phyloP scores from a whole-genome alignment of 1,140 invertebrate genomes.

The Heliconius congener region DNA sequence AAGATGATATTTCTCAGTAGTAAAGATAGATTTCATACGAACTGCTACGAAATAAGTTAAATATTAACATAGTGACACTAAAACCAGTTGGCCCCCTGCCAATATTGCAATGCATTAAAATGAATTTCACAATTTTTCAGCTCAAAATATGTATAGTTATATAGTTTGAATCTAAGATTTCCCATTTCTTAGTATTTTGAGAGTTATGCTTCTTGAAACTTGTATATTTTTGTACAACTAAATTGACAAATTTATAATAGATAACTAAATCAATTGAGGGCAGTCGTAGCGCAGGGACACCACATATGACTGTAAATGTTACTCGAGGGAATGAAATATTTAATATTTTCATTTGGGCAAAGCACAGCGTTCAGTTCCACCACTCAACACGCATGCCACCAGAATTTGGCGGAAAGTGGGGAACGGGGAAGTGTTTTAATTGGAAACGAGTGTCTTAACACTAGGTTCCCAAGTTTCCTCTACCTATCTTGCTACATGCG shows the following conservation, averaged over 20 bases:
- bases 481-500: no score
- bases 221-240: background rate
- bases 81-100: constrained; percentile 23
- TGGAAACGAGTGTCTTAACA: no score
- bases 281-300: no score
- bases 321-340: no score
- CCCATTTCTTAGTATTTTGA: background rate
- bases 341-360: no score
- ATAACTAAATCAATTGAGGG: no score
- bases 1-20: background rate
- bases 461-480: no score
- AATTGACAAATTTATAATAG: background rate
- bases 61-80: constrained; percentile 16
- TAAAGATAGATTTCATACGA: background rate
- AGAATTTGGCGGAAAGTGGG: no score
- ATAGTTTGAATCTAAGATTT: constrained; percentile 14
- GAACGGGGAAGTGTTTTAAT: no score
- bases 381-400: no score
- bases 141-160: constrained; percentile 15
- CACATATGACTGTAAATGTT: no score
- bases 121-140: constrained; percentile 20
- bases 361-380: no score
- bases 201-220: background rate
- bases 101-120: constrained; percentile 28
- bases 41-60: constrained; percentile 1